Base-by-base conservation (phyloP, 2,888 invertebrate genomes). In the Abscondita cerata region DNA sequence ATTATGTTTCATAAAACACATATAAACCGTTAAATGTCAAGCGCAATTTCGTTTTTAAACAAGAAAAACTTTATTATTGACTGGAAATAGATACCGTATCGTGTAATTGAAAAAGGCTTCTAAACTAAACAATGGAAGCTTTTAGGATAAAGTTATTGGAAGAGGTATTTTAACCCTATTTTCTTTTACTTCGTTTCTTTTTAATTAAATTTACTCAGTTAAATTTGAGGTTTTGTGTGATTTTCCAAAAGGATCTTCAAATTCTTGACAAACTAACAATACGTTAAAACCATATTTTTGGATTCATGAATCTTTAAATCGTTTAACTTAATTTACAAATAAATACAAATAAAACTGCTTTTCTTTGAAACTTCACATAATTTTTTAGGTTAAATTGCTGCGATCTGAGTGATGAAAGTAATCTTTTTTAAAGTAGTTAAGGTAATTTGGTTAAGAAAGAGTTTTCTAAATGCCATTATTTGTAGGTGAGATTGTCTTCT, bases 141-240 rank as follows among this genome's bases (percentile, higher is more conserved):
- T 60, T 60, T 55, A 60, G 55, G 59, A 47, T 20, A 31, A 60
- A 47, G 40, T 53, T 53, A 60, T 60, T 60, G 50, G 52, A 60
- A 54, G 54, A 54, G 33, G 53, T 50, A 44, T 54, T 60, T 59
- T 59, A 59, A 53, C 54, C 33, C 54, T 48, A 60, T 60, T 59
- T 60, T 34, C 48, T 54, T 60, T 53, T 54, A 41, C 54, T 34
- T 54, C 48, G 50, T 54, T 18, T 50, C 40, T 48, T 52, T 57
- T 53, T 62, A 62, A 62, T 62, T 60, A 54, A 60, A 60, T 60
- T 62, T 52, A 41, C 47, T 53, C 57, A 53, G 36, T 53, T 57
- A 56, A 52, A 57, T 58, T 59, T 59, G 53, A 59, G 41, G 50
- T 60, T 54, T 51, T 40, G 51, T 36, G 44, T 50, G 60, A 60